A percentile compares a stretch with the other conserved stretches of the same genome.
These are phyloP conservation scores for Salvelinus sp. DNA, from an alignment of 2,113 vertebrate species.

Conservation along the genomic window DNA sequence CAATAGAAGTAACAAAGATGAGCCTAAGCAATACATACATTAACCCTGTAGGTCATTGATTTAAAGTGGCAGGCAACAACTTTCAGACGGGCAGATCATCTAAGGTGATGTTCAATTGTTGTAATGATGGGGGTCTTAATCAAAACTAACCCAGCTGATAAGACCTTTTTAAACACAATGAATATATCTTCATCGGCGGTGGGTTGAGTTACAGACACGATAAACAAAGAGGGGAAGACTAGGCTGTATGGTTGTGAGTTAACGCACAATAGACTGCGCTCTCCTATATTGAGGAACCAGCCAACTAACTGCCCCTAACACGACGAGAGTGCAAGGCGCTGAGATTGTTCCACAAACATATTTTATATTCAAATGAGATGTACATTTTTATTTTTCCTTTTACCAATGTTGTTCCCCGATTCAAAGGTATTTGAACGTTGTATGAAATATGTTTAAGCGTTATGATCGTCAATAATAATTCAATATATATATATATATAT, in stretches of 20 bases:
- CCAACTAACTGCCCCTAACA: neutral
- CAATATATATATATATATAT: neutral
- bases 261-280: conserved; percentile 22
- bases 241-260: neutral
- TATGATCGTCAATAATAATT: neutral
- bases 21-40: neutral
- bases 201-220: neutral
- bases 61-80: neutral
- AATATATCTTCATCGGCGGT: no score
- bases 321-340: conserved; percentile 9
- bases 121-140: neutral
- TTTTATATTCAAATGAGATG: conserved; percentile 65
- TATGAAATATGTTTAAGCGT: neutral
- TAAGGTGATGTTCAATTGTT: neutral
- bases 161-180: neutral
- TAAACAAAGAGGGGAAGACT: neutral
- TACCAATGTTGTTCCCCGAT: neutral
- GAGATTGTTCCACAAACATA: conserved; percentile 26
- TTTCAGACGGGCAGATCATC: neutral
- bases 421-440: neutral
- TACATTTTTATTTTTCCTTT: conserved; percentile 31
- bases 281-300: conserved; percentile 28
- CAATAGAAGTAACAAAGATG: neutral
- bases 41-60: neutral
- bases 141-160: neutral